Conservation (phyloP, 2,888 invertebrate species). For the Altica lythri region DNA sequence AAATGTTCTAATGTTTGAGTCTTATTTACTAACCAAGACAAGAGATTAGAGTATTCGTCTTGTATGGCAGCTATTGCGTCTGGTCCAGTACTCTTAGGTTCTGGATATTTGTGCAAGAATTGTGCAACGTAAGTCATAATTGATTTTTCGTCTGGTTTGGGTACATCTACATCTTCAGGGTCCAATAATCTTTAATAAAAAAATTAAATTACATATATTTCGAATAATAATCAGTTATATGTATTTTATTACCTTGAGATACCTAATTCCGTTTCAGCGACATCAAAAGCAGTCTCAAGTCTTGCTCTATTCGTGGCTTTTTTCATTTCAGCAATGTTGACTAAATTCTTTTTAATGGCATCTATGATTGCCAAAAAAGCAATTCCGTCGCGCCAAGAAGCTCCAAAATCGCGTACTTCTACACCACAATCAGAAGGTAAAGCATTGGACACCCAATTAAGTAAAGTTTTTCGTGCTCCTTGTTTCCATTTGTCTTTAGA, state of each 20-base stretch:
- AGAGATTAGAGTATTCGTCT: conserved; percentile 78
- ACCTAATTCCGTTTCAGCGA: conserved; percentile 85
- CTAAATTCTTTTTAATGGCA: conserved; percentile 89
- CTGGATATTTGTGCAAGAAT: conserved; percentile 93
- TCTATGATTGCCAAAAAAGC: conserved; percentile 96
- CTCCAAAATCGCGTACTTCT: conserved; percentile 90
- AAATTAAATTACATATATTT: too few species aligned
- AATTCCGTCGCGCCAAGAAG: conserved; percentile 94
- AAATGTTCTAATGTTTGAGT: conserved; percentile 77
- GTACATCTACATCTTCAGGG: conserved; percentile 94
- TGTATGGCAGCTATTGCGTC: conserved; percentile 79
- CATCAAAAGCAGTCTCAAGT: conserved; percentile 89
- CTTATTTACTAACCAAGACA: conserved; percentile 81
- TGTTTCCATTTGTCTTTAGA: conserved; percentile 80
- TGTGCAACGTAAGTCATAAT: conserved; percentile 99
- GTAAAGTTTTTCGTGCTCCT: conserved; percentile 87
- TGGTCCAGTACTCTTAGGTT: conserved; percentile 76
- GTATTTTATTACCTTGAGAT: too few species aligned
- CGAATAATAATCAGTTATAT: too few species aligned
- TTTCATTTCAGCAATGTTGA: conserved; percentile 83
- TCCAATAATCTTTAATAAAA: too few species aligned
- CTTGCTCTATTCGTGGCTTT: conserved; percentile 78
- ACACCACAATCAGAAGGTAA: conserved; percentile 87
- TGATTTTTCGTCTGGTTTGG: conserved; percentile 94
- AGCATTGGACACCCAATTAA: conserved; percentile 94